A percentile compares a stretch with the other conserved stretches of the same genome.
Conservation (phyloP, 2,888 invertebrate genomes). For the Reticulitermes lucifugus region DNA sequence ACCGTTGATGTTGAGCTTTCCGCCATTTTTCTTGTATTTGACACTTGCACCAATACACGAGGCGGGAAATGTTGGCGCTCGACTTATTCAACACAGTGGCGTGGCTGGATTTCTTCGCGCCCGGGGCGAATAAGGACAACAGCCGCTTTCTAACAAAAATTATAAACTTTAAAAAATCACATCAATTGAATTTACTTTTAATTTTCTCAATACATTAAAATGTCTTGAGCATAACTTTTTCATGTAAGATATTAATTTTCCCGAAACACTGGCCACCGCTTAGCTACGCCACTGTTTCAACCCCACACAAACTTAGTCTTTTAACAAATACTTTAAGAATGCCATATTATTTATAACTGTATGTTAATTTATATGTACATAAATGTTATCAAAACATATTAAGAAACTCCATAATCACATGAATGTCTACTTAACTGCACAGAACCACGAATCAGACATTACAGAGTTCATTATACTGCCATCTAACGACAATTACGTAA, state of each 20-base stretch:
- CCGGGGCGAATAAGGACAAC: too few species aligned
- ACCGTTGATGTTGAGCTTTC: conserved; percentile 46
- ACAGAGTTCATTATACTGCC: background rate
- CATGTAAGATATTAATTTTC: too few species aligned
- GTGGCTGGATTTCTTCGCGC: too few species aligned
- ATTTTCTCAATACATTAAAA: too few species aligned
- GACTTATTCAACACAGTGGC: too few species aligned
- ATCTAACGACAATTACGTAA: background rate
- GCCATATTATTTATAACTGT: background rate
- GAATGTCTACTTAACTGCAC: background rate
- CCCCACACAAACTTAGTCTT: background rate
- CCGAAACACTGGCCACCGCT: too few species aligned
- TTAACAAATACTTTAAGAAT: background rate
- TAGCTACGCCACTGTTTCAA: too few species aligned
- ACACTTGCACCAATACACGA: background rate
- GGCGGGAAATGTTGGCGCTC: conserved; percentile 37
- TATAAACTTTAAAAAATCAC: too few species aligned
- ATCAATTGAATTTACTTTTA: too few species aligned
- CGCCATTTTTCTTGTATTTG: conserved; percentile 47
- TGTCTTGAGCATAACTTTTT: too few species aligned
- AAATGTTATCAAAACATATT: background rate
- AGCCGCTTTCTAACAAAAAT: too few species aligned
- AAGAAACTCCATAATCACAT: background rate
- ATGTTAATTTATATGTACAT: background rate
- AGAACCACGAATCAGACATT: too few species aligned